These are phyloP conservation scores for Rhagoletis zephyria DNA, from an alignment of 1,140 invertebrate species.

Conservation along the genomic window DNA sequence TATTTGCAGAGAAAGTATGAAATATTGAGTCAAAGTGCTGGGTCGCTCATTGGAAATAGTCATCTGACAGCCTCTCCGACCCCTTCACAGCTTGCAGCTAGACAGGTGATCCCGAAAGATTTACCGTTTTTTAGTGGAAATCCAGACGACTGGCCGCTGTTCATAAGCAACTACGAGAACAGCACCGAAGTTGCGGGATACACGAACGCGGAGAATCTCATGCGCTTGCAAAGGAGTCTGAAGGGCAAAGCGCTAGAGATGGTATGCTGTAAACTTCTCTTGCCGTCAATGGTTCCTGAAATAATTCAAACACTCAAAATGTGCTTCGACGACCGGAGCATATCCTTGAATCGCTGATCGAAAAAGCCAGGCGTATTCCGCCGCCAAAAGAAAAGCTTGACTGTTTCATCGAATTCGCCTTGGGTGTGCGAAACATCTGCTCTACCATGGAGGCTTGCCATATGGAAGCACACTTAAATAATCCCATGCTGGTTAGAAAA, in stretches of 20 bases:
- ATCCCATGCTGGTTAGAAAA: conserved; percentile 31
- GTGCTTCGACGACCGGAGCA: conserved; percentile 45
- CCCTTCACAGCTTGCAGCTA: no score
- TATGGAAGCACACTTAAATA: background rate
- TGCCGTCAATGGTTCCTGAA: conserved; percentile 17
- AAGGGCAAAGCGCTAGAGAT: conserved; percentile 45
- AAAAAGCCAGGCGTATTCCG: conserved; percentile 11
- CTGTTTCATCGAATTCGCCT: no score
- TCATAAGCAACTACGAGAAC: conserved; percentile 43
- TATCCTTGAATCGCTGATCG: conserved; percentile 8
- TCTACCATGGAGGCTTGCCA: conserved; percentile 34
- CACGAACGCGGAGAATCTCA: conserved; percentile 38
- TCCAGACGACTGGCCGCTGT: conserved; percentile 43
- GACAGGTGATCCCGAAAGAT: no score
- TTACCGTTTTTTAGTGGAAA: background rate
- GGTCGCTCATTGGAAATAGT: background rate
- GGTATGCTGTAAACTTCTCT: background rate
- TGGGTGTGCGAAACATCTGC: no score
- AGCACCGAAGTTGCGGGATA: background rate
- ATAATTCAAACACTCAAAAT: conserved; percentile 37
- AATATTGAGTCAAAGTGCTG: no score
- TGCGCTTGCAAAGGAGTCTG: background rate
- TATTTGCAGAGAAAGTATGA: no score
- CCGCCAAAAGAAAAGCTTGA: conserved; percentile 45
- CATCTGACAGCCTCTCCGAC: no score